Percentiles rank a stretch among this genome's conserved stretches.
These are phyloP conservation scores for Zosterops lateralis DNA, from an alignment of 2,113 vertebrate genomes.

Conservation along the genomic window DNA sequence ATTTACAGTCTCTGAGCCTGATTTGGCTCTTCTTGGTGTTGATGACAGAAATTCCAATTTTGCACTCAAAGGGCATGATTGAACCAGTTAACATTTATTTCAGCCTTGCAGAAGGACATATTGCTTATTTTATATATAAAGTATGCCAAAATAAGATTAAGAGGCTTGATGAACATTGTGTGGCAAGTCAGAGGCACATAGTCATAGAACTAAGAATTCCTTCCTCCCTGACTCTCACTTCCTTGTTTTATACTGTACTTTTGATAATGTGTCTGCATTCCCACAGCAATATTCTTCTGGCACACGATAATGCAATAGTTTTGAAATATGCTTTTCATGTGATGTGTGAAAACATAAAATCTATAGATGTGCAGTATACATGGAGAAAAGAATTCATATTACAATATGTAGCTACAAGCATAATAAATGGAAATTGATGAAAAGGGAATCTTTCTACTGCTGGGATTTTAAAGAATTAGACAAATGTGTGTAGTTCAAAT, in stretches of 20 bases:
- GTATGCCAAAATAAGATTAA: background rate
- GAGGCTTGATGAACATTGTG: background rate
- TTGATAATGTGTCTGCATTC: slow-evolving; percentile 34
- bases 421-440: slow-evolving; percentile 47
- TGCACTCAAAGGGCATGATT: background rate
- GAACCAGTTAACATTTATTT: slow-evolving; percentile 19
- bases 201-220: background rate
- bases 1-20: background rate
- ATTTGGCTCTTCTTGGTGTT: background rate
- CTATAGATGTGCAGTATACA: slow-evolving; percentile 11
- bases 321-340: slow-evolving; percentile 52
- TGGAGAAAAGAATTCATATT: slow-evolving; percentile 25
- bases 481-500: slow-evolving; percentile 40
- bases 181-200: background rate
- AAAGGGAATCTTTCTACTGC: slow-evolving; percentile 41
- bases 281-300: slow-evolving; percentile 44
- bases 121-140: background rate
- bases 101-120: background rate
- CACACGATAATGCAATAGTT: slow-evolving; percentile 35
- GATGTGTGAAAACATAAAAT: slow-evolving; percentile 53
- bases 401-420: slow-evolving; percentile 20
- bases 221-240: background rate
- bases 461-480: slow-evolving; percentile 61
- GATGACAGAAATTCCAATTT: slow-evolving; percentile 33
- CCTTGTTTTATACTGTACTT: background rate